These are phyloP conservation scores for Myotis pilosus DNA, from an alignment of 2,797 vertebrate genomes.

Conservation along the genomic window DNA sequence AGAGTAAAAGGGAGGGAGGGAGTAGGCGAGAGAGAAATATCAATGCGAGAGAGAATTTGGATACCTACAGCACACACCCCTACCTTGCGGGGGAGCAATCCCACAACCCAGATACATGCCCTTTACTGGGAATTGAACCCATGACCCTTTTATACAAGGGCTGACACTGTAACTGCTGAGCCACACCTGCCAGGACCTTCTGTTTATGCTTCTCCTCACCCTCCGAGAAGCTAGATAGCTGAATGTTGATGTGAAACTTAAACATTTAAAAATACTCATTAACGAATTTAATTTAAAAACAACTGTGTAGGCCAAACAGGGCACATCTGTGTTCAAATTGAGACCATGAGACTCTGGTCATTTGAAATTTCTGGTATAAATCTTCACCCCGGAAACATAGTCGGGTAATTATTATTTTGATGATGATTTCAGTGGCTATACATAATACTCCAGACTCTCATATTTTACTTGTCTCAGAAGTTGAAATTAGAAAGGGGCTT, in stretches of 20 bases:
- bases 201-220: too few relatives aligned
- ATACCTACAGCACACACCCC: too few relatives aligned
- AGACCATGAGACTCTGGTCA: neutral
- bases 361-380: neutral
- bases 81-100: too few relatives aligned
- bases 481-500: neutral
- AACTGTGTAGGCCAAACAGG: neutral
- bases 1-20: too few relatives aligned
- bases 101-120: too few relatives aligned
- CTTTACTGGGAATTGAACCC: too few relatives aligned
- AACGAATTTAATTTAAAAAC: neutral
- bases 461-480: neutral
- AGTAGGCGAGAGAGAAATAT: too few relatives aligned
- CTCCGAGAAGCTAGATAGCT: neutral
- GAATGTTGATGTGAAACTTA: neutral
- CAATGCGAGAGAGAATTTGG: too few relatives aligned
- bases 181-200: too few relatives aligned
- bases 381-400: neutral
- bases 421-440: neutral
- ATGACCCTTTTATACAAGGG: too few relatives aligned
- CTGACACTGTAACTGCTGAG: too few relatives aligned
- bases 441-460: neutral
- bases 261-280: neutral
- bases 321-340: accelerated
- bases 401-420: too few relatives aligned